phyloP scores from a whole-genome alignment of 1,140 invertebrate genomes.

The Panagrolaimus sp. region DNA sequence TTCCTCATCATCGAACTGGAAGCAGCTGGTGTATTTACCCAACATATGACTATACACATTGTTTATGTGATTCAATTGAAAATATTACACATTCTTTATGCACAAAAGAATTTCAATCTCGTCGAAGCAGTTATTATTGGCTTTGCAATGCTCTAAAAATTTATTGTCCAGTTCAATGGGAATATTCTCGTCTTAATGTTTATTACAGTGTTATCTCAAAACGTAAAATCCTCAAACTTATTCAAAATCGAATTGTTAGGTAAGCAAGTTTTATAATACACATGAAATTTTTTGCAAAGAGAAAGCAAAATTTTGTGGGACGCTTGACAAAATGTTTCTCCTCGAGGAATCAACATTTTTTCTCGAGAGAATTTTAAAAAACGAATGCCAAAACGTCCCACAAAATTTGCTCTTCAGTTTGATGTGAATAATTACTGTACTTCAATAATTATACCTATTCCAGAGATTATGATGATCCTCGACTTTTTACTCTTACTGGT shows the following conservation, averaged over 20 bases:
- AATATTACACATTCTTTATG: conserved; percentile 97
- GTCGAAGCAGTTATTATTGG: conserved; percentile 97
- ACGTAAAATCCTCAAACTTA: conserved; percentile 92
- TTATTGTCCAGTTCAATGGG: conserved; percentile 99
- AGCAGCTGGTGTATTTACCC: conserved; percentile 98
- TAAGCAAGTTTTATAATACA: too few relatives aligned
- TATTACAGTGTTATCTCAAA: conserved; percentile 97
- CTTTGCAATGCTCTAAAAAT: conserved; percentile 89
- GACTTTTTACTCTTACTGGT: conserved; percentile 87
- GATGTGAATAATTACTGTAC: too few relatives aligned
- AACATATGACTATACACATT: conserved; percentile 98
- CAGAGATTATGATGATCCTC: conserved; percentile 92
- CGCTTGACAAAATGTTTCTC: too few relatives aligned
- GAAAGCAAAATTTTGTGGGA: too few relatives aligned
- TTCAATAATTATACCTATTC: conserved; percentile 25
- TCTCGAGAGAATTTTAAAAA: too few relatives aligned
- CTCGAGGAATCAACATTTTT: too few relatives aligned
- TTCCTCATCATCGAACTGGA: conserved; percentile 82
- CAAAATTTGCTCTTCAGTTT: too few relatives aligned
- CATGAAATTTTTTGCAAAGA: too few relatives aligned
- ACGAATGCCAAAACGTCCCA: too few relatives aligned
- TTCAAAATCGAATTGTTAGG: conserved; percentile 77
- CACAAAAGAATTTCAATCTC: conserved; percentile 95
- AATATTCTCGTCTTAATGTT: conserved; percentile 91
- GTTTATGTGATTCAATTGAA: conserved; percentile 95